These are phyloP conservation scores for Morbakka virulenta DNA, from an alignment of 30 jellyfish, hydroid and myxozoan genomes.

Conservation along the genomic window DNA sequence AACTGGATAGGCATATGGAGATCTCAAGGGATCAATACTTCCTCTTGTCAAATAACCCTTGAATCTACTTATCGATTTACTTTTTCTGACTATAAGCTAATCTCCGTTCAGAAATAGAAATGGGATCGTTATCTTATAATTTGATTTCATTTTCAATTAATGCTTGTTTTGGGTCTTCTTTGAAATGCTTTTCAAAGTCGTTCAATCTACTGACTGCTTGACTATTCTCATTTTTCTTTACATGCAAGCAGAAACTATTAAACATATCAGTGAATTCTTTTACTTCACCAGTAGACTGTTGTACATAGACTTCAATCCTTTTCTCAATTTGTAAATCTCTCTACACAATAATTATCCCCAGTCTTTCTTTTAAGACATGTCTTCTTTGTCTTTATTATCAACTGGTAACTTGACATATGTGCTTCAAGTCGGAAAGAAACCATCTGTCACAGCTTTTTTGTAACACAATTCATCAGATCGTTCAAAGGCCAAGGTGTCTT, in stretches of 20 bases:
- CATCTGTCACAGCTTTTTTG: background rate
- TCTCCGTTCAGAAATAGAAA: too few species aligned
- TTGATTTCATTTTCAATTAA: too few species aligned
- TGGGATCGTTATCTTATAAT: background rate
- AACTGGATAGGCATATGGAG: too few species aligned
- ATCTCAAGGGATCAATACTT: too few species aligned
- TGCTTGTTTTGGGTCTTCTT: background rate
- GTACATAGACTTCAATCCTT: too few species aligned
- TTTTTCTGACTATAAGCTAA: too few species aligned
- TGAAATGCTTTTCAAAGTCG: background rate
- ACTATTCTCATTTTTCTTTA: background rate
- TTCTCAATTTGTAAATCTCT: too few species aligned
- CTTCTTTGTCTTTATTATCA: background rate
- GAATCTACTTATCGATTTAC: too few species aligned
- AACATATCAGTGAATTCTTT: background rate
- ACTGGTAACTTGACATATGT: background rate
- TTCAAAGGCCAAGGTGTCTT: background rate
- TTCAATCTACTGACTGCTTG: background rate
- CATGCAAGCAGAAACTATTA: background rate
- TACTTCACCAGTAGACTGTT: background rate
- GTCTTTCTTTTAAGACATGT: background rate
- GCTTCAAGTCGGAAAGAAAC: background rate
- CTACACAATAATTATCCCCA: background rate
- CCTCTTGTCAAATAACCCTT: too few species aligned
- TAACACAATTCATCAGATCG: background rate